Base-by-base conservation (phyloP, 2,888 invertebrate species). In the Onchidella celtica region DNA sequence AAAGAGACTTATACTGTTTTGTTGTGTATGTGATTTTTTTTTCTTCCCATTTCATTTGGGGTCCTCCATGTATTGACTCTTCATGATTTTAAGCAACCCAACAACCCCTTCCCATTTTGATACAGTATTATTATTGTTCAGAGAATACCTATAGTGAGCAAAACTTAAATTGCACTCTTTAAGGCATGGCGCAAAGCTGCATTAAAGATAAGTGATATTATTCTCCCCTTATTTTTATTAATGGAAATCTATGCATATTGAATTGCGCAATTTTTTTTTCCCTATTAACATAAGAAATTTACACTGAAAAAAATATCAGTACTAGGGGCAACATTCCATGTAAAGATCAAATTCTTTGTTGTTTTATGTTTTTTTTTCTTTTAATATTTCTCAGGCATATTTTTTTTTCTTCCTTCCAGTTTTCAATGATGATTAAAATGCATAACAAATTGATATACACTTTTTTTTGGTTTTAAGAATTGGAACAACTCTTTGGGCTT, bases 201-300 rank as follows among this genome's bases (percentile, higher is more conserved):
- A 38, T 69, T 38, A 70, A 63, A n/a, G 32, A 72, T 38, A 70
- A 40, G 81, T 81, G 81, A 81, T 81, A 81, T 81, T 76, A 81
- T 81, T 81, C 36, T 47, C 61, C 29, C 32, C 38, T 47, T 73
- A 14, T 40, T 73, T n/a, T 59, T 59, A 66, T 73, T 79, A 47
- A 63, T 72, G 34, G 73, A 74, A 73, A 83, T 82, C 69, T 83
- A 83, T 83, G 79, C 76, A 83, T 83, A 76, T 79, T 69, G n/a
- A 68, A 77, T 34, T 61, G 66, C 34, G 55, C 68, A 77, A 76
- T 32, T 68, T 66, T 70, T 40, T 55, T 73, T 14, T 73, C 11
- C 59, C 38, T 55, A 61, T 14, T 36, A 34, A 47, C 27, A 21
- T 36, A 57, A 47, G 38, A 68, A 17, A 40, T 75, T 66, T 69